Conservation (phyloP, 1,140 invertebrate species). For the Amyelois transitella region DNA sequence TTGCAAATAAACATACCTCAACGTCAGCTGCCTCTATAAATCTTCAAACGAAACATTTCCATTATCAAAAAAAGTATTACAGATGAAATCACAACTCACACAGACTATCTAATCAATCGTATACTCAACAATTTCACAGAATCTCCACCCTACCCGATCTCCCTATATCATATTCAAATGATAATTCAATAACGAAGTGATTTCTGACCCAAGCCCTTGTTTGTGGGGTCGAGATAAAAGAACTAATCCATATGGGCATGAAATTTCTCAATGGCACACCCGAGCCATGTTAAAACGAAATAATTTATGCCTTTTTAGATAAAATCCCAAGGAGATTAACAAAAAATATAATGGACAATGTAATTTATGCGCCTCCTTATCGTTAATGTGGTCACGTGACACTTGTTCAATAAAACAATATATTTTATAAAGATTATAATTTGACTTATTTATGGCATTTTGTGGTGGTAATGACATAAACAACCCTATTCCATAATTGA, state of each 20-base stretch:
- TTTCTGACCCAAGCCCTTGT: constrained; percentile 41
- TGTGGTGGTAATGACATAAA: neutral
- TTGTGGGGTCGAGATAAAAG: constrained; percentile 53
- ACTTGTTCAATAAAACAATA: constrained; percentile 46
- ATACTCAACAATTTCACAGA: constrained; percentile 54
- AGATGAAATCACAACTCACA: constrained; percentile 43
- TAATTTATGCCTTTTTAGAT: constrained; percentile 62
- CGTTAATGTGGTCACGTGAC: constrained; percentile 48
- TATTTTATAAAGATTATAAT: constrained; percentile 20
- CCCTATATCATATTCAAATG: constrained; percentile 67
- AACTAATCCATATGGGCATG: constrained; percentile 62
- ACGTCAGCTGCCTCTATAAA: too few relatives aligned
- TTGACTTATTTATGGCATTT: constrained; percentile 24
- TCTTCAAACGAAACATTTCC: too few relatives aligned
- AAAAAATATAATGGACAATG: constrained; percentile 49
- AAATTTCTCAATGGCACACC: constrained; percentile 48
- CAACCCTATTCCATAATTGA: neutral
- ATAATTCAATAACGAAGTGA: constrained; percentile 66
- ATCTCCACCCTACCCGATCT: constrained; percentile 48
- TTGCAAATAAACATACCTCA: too few relatives aligned
- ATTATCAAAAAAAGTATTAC: too few relatives aligned
- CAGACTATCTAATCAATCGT: constrained; percentile 44
- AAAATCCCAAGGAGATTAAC: constrained; percentile 50
- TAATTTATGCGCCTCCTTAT: constrained; percentile 60
- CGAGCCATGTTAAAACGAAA: constrained; percentile 50